Base-by-base conservation (phyloP, 2,888 invertebrate genomes). In the Spodoptera littoralis region DNA sequence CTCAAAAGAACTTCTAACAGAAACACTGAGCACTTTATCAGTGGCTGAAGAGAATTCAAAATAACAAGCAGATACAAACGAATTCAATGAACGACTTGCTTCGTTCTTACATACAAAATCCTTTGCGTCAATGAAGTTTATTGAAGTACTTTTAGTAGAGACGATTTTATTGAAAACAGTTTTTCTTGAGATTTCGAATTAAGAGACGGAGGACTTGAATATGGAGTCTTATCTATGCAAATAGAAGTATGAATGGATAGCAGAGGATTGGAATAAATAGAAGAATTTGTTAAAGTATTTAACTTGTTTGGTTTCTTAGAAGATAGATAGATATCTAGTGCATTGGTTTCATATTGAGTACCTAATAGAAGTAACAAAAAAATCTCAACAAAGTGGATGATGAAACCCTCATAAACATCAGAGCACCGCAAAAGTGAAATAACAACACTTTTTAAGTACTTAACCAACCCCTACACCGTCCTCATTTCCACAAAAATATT, bases 41-140 rank as follows among this genome's bases (percentile, higher is more conserved):
- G 60, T 46, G 54, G 55, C 55, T 64, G 45, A 43, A 64, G 60
- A 56, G 64, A 77, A 79, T 70, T 68, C 65, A 50, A 66, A 72
- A 60, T 65, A 74, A 72, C 69, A 66, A 61, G 27, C 22, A 50
- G 55, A 75, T 63, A 75, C 58, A 67, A 72, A 78, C 67, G 65
- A 76, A 75, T 63, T 69, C 63, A 73, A 60, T 78, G 79, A 65
- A 72, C 56, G 58, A 64, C 62, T 72, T 76, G 69, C 70, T 76
- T 60, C 59, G 63, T 65, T 74, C 62, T 72, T 70, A 73, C 66
- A 80, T 66, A 61, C 70, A 76, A 60, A 78, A 69, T 67, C 56
- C 63, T 76, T 68, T 65, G 70, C 73, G 52, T 78, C 79, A 76
- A 70, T 76, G 65, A 76, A 76, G 70, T 80, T 78, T 80, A 80